Evolutionary conservation across 2,888 invertebrate genomes (phyloP).

Genomic region (Polyommatus iphigenia): DNA sequence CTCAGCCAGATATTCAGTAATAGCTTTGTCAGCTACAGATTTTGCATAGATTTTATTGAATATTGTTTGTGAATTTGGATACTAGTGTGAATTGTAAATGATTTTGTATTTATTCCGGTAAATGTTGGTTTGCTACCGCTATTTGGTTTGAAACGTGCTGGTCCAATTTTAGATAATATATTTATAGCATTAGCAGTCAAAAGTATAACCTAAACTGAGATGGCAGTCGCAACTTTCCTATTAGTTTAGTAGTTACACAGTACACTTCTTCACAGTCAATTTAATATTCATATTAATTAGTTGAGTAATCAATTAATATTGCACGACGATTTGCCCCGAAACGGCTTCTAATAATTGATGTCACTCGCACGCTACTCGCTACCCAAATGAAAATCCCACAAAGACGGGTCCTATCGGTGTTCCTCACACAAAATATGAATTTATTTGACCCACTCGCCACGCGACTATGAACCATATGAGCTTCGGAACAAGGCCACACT

Average conservation of each 20-base stretch:
- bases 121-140: too few relatives aligned
- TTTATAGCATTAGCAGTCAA: too few relatives aligned
- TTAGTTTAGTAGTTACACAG: background rate
- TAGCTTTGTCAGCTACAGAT: conserved; percentile 4
- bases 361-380: background rate
- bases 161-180: too few relatives aligned
- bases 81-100: background rate
- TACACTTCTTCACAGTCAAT: background rate
- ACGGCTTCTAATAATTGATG: conserved; percentile 18
- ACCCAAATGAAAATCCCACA: conserved; percentile 8
- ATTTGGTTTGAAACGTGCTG: too few relatives aligned
- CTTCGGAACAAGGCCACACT: background rate
- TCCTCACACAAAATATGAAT: conserved; percentile 20
- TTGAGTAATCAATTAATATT: conserved; percentile 8
- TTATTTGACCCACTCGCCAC: background rate
- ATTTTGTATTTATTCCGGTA: background rate
- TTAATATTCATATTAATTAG: conserved; percentile 9
- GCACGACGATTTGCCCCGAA: background rate
- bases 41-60: background rate
- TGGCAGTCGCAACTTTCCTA: too few relatives aligned
- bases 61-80: background rate
- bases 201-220: too few relatives aligned
- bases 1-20: conserved; percentile 5
- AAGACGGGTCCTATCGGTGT: conserved; percentile 8
- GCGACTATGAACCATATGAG: background rate